Base-by-base conservation (phyloP, 2,113 vertebrate species). In the Dascyllus trimaculatus region DNA sequence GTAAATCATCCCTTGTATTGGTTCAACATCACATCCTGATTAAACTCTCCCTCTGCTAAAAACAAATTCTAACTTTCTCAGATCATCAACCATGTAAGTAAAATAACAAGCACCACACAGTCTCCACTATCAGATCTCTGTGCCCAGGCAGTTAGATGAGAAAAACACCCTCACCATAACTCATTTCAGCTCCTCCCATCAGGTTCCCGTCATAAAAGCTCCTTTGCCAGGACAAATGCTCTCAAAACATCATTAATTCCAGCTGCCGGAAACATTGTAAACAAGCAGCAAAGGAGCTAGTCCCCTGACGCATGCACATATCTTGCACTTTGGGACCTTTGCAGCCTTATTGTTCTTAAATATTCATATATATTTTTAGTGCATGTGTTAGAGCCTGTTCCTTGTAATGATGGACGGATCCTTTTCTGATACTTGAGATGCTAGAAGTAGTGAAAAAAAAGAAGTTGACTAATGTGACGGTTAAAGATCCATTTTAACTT, bases 401-500 rank as follows among this genome's bases (percentile, higher is more conserved):
- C 26, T 29, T 29, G 26, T 2, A 29, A 29, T 29, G 26, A n/a
- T n/a, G n/a, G n/a, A n/a, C n/a, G n/a, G n/a, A n/a, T 2, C 32
- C 32, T 7, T 35, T 35, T 35, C 40, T 43, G 14, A 43, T 13
- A 15, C 11, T 2, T 43, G 40, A 43, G 40, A 43, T 43, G 40
- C 40, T 43, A 43, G 4, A 43, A 43, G 40, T 4, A 43, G 40
- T 14, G n/a, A 43, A 2, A 40, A 43, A 43, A 43, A 43, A 43
- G 14, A 13, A 4, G 40, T 14, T 14, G 13, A 43, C 40, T 43
- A 1, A 13, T 3, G 40, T 15, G 38, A 19, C 26, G 59, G 21
- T 51, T 52, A 11, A 5, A 61, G 29, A 32, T 11, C 35, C 15
- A 7, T 72, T 70, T 70, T 61, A n/a, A 35, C n/a, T 53, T 22